phyloP scores from a whole-genome alignment of 2,797 vertebrate genomes.

The Psittacula derbiana region DNA sequence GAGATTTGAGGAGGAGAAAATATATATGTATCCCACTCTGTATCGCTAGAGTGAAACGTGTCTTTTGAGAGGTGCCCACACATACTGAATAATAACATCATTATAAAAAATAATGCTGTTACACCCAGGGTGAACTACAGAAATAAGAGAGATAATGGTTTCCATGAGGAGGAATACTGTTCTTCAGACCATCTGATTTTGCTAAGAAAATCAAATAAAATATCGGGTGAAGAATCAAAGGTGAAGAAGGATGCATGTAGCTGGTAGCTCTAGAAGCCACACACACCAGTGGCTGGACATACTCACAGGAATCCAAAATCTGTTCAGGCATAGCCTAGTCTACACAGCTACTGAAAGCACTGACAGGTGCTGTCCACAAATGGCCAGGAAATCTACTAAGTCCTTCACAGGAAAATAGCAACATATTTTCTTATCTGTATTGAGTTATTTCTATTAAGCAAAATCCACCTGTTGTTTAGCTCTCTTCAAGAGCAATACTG shows the following conservation, averaged over 20 bases:
- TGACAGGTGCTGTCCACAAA: neutral
- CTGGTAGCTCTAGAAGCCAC: neutral
- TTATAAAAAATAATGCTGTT: neutral
- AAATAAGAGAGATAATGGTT: neutral
- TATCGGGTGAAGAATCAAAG: neutral
- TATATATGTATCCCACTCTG: neutral
- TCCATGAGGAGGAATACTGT: neutral
- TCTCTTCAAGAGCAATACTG: neutral
- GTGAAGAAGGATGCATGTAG: fast-evolving
- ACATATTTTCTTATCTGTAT: neutral
- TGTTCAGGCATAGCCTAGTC: neutral
- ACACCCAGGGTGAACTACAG: neutral
- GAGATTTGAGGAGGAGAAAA: neutral
- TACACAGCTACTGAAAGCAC: neutral
- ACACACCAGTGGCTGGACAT: too few species aligned
- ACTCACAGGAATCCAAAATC: neutral
- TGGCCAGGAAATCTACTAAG: neutral
- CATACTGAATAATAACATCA: neutral
- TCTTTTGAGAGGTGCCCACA: neutral
- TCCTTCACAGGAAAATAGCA: neutral
- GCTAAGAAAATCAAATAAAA: neutral
- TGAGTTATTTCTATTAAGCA: neutral
- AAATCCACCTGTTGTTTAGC: neutral
- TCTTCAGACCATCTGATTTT: neutral
- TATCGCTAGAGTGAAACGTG: neutral